Evolutionary conservation across 2,888 invertebrate genomes (phyloP), one percentile per base, ranked within the genome.

Genomic region (Endotricha flammealis): DNA sequence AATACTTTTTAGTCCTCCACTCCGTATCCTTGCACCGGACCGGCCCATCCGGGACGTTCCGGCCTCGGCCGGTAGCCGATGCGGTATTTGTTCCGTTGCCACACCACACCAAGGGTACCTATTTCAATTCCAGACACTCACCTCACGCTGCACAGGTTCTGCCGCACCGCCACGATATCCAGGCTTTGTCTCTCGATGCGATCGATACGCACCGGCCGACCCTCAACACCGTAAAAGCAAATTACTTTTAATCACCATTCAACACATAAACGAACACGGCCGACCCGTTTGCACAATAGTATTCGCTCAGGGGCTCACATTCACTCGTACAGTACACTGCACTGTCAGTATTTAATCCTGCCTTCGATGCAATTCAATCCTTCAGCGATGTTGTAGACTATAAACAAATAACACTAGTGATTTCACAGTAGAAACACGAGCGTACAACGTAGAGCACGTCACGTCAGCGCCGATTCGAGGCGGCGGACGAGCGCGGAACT

Each of bases 181-280:
- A 69, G 50, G 71, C 71, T 79, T 73, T 80, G 78, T 81, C 64
- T 68, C 67, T 73, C 67, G 64, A 72, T 44, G 62, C 73, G 80
- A 82, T 85, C 83, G 74, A 82, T 83, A 82, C 70, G 64, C 67
- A 70, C 67, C 71, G 59, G 59, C 53, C 58, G 70, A 68, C 69
- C 69, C 72, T 74, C 70, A 56, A 70, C 78, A 82, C 81, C 67
- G 79, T 79, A 78, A 81, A 82, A 75, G 73, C 75, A 66, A 83
- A 82, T 82, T 83, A 78, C 78, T 75, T 78, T 69, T 81, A 79
- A 80, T 81, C 83, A 86, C 83, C 75, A 81, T 79, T 78, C 77
- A 77, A 70, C 80, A 80, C 78, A 75, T 65, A 75, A 74, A 78
- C 63, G 74, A 69, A 74, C 77, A 74, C 74, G 68, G 74, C 60